Evolutionary conservation across 2,797 vertebrate species (phyloP), one percentile per base, ranked within the genome.

Genomic region (Botia almorhae): DNA sequence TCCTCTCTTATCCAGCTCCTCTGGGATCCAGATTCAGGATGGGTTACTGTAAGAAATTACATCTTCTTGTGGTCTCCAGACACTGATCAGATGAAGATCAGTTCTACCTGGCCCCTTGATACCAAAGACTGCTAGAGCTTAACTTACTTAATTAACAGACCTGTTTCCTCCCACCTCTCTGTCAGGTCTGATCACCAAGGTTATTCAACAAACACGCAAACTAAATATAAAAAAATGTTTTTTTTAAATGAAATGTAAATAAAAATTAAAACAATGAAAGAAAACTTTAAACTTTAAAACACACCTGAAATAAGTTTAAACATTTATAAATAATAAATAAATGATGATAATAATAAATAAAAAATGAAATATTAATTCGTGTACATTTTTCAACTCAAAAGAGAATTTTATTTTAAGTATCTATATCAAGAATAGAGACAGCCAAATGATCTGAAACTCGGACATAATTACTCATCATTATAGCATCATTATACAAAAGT

Each of bases 1-100:
- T 58, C 56, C 55, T 70, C 2, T 13, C 46, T 23, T 78, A 51
- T 78, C 56, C 46, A 36, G 17, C 69, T 70, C 75, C 53, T 69
- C 6, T 69, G 65, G 53, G 65, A 58, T 58, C 36, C n/a, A 8
- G 69, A 46, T 78, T 26, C 46, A 51, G 14, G 43, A 61, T 61
- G 17, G 4, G 11, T 78, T 77, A 48, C 55, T 69, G 12, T 21
- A 26, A 78, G 13, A 71, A 76, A 53, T 63, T 11, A 64, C 46
- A 43, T 51, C 29, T 36, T 39, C 61, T 26, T 63, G 5, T 10
- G 17, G 16, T 39, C 61, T 36, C n/a, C 46, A n/a, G 2, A 50
- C 0, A 2, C 17, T 16, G 46, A 70, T 77, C 53, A 60, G 53
- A 55, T 56, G 19, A 69, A 58, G 19, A 77, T 69, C 56, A 1